A percentile compares a stretch with the other conserved stretches of the same genome.
phyloP scores from a whole-genome alignment of 2,113 vertebrate genomes.

The Ornithorhynchus anatinus region DNA sequence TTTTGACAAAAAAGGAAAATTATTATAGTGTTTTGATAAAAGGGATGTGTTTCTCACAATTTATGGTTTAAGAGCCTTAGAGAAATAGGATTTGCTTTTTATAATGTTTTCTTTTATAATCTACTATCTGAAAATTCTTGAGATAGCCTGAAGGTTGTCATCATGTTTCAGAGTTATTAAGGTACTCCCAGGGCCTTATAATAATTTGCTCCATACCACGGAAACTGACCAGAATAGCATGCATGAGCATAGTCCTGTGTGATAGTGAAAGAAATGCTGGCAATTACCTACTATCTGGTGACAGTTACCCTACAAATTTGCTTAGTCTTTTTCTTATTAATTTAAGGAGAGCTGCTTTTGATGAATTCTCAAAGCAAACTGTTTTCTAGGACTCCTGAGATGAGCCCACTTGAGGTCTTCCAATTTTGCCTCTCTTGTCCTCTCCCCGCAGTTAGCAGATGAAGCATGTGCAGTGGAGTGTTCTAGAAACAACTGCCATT shows the following conservation, averaged over 20 bases:
- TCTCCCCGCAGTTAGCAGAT: not conserved
- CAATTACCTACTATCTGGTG: not conserved
- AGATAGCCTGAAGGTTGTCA: not conserved
- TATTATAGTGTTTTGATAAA: not conserved
- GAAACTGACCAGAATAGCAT: not conserved
- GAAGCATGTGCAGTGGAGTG: fast-evolving
- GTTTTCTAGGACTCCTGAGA: not conserved
- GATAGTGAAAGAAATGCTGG: not conserved
- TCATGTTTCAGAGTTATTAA: too few species aligned
- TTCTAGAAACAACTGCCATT: not conserved
- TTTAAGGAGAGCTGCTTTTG: not conserved
- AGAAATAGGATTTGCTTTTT: not conserved
- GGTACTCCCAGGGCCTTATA: too few species aligned
- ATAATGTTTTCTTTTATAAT: not conserved
- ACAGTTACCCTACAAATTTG: not conserved
- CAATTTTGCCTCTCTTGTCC: not conserved
- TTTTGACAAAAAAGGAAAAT: not conserved
- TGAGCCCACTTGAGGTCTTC: not conserved
- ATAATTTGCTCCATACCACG: too few species aligned
- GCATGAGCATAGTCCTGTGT: not conserved
- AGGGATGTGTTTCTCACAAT: not conserved
- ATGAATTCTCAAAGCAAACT: not conserved
- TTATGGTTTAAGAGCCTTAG: not conserved
- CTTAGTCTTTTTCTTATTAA: not conserved
- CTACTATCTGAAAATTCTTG: not conserved